Conservation (phyloP, 1,140 invertebrate genomes). For the Drosophila ercepeae region DNA sequence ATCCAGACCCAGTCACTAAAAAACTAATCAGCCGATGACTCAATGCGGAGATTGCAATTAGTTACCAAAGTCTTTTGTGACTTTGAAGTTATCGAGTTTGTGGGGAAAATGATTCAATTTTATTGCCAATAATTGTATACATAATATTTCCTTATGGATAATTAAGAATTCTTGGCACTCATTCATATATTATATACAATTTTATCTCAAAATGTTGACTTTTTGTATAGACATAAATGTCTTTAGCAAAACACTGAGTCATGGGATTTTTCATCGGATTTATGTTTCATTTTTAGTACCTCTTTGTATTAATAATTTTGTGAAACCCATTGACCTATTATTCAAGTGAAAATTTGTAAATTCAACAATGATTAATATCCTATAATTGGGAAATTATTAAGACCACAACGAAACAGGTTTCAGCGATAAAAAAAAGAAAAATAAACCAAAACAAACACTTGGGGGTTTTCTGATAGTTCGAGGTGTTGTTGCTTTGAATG, state of each 20-base stretch:
- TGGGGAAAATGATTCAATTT: too few relatives aligned
- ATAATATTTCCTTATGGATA: too few relatives aligned
- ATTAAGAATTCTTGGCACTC: too few relatives aligned
- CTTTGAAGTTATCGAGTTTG: not conserved
- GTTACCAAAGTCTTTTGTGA: constrained; percentile 16
- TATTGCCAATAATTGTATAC: too few relatives aligned
- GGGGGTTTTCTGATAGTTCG: not conserved
- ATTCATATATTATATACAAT: too few relatives aligned
- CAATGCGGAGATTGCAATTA: constrained; percentile 24
- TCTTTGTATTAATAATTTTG: not conserved
- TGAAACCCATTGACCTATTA: not conserved
- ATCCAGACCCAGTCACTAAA: constrained; percentile 30
- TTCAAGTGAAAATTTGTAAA: not conserved
- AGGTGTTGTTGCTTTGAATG: not conserved
- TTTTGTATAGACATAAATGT: too few relatives aligned
- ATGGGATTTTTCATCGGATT: not conserved
- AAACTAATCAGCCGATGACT: constrained; percentile 28
- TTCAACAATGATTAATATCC: not conserved
- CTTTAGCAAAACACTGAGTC: not conserved
- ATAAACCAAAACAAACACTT: not conserved
- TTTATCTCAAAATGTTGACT: too few relatives aligned
- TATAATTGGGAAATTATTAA: not conserved
- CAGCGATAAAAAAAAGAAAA: not conserved
- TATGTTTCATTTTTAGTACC: not conserved
- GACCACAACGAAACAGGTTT: not conserved